Percentiles rank a stretch among this genome's conserved stretches.
phyloP scores from a whole-genome alignment of 2,113 vertebrate genomes.

The Leptobrachium leishanense region DNA sequence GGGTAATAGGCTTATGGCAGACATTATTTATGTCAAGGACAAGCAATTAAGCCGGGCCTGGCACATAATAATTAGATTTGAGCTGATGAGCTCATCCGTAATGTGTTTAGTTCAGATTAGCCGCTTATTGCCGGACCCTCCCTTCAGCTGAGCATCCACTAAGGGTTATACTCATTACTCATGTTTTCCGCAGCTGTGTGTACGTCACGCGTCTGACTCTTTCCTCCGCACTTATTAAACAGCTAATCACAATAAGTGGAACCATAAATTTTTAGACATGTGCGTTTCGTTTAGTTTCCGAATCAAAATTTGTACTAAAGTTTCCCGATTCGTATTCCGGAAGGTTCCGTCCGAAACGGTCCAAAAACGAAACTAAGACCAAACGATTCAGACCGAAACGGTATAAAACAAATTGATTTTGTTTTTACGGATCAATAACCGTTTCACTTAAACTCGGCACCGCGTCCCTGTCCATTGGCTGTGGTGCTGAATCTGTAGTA shows the following conservation, averaged over 20 bases:
- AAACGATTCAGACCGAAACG: too few species aligned
- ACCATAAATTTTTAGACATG: too few species aligned
- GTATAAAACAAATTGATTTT: too few species aligned
- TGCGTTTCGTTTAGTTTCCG: too few species aligned
- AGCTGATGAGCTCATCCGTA: slow-evolving; percentile 60
- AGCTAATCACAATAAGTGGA: neutral
- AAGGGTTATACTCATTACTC: slow-evolving; percentile 44
- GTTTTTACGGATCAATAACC: too few species aligned
- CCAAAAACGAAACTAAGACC: too few species aligned
- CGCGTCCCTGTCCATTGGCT: too few species aligned
- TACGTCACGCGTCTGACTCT: slow-evolving; percentile 5
- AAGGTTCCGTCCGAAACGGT: too few species aligned
- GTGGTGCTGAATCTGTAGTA: too few species aligned
- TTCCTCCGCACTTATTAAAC: slow-evolving; percentile 3
- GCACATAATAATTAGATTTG: slow-evolving; percentile 63
- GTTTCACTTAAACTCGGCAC: too few species aligned
- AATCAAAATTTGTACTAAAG: too few species aligned
- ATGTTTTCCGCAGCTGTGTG: slow-evolving; percentile 31
- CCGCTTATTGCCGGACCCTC: slow-evolving; percentile 47
- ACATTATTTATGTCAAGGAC: slow-evolving; percentile 61
- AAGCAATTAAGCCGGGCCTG: slow-evolving; percentile 65
- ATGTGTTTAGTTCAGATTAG: slow-evolving; percentile 57
- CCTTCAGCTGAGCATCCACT: slow-evolving; percentile 38
- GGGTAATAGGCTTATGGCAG: slow-evolving; percentile 58
- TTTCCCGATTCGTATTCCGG: too few species aligned